Percentiles rank a stretch among this genome's conserved stretches.
Conservation (phyloP, 2,113 vertebrate genomes). For the Todiramphus chloris region DNA sequence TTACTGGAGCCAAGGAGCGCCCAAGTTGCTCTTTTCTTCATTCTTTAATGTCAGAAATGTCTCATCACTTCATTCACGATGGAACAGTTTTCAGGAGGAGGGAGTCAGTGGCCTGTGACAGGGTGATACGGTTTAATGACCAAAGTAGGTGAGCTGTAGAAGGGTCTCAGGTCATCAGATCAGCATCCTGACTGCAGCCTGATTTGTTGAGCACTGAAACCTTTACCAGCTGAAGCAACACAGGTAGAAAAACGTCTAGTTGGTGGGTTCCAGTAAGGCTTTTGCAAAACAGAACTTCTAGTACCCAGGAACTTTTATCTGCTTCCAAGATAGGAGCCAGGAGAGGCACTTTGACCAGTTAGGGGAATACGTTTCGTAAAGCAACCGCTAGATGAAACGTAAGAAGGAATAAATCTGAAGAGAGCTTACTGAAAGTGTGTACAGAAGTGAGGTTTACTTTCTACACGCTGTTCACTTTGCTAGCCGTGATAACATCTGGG, state of each 20-base stretch:
- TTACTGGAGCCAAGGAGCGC: neutral
- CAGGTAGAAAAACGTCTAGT: fast-evolving
- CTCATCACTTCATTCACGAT: neutral
- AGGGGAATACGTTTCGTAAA: neutral
- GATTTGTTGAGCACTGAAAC: neutral
- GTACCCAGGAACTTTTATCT: neutral
- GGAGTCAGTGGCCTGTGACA: neutral
- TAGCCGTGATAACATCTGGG: fast-evolving
- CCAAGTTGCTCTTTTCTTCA: fast-evolving
- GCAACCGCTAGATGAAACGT: neutral
- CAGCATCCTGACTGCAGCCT: neutral
- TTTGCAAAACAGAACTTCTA: neutral
- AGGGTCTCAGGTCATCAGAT: neutral
- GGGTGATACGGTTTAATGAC: neutral
- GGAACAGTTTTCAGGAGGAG: neutral
- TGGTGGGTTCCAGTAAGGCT: neutral
- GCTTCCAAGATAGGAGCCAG: neutral
- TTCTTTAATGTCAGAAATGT: neutral
- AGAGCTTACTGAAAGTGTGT: neutral
- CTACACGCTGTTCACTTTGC: neutral
- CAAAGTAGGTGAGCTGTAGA: neutral
- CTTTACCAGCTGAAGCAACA: neutral
- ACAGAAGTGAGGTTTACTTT: neutral
- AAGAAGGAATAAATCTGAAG: neutral
- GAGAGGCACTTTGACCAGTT: neutral